phyloP scores from a whole-genome alignment of 1,140 invertebrate genomes.

The Bombus cullumanus region DNA sequence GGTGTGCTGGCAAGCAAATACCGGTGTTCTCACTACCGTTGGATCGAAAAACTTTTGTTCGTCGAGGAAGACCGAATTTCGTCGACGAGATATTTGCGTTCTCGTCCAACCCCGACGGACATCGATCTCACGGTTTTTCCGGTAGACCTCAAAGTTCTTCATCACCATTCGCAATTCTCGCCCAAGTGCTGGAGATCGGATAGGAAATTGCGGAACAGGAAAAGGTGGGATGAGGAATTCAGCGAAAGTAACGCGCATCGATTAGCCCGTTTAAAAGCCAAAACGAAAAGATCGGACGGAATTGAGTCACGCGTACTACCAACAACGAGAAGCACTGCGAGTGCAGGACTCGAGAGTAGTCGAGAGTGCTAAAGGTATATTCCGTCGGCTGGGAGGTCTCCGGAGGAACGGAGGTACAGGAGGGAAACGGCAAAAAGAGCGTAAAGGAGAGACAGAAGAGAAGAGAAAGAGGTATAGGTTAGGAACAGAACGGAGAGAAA shows the following conservation, averaged over 20 bases:
- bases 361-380: constrained; percentile 27
- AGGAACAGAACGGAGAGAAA: neutral
- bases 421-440: neutral
- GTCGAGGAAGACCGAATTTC: neutral
- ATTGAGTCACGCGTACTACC: constrained; percentile 14
- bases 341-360: neutral
- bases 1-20: neutral
- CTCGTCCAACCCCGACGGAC: neutral
- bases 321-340: neutral
- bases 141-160: neutral
- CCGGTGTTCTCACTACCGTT: neutral
- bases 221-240: no score
- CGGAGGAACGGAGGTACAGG: neutral
- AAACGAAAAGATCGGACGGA: constrained; percentile 2
- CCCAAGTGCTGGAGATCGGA: neutral
- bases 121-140: neutral
- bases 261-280: constrained; percentile 30
- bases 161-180: neutral
- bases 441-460: constrained; percentile 4
- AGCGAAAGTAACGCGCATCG: constrained; percentile 32
- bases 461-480: neutral
- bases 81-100: neutral
- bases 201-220: neutral
- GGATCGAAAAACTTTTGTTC: constrained; percentile 7
- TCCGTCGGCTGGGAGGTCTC: constrained; percentile 69